phyloP scores from a whole-genome alignment of 2,888 invertebrate species.

The Atrina japonica region DNA sequence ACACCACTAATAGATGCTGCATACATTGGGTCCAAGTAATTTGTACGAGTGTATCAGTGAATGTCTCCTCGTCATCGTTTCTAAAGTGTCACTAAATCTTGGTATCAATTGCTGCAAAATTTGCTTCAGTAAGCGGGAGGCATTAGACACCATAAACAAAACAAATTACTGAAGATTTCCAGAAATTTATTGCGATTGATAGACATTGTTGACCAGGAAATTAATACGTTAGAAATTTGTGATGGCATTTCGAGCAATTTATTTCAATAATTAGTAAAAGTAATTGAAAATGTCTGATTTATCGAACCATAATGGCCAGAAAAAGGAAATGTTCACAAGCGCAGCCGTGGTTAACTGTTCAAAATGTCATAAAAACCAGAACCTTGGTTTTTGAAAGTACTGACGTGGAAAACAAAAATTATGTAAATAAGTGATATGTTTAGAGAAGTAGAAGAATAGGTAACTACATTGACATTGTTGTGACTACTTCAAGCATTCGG shows the following conservation, averaged over 20 bases:
- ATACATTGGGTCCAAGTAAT: slow-evolving; percentile 5
- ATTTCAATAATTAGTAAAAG: slow-evolving; percentile 23
- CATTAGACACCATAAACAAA: slow-evolving; percentile 28
- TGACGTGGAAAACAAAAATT: no score
- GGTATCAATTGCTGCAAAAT: slow-evolving; percentile 24
- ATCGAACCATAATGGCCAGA: slow-evolving; percentile 12
- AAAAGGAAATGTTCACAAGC: background rate
- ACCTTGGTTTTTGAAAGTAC: no score
- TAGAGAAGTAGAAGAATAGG: no score
- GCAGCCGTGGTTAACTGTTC: background rate
- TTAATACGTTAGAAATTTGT: slow-evolving; percentile 23
- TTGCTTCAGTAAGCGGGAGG: slow-evolving; percentile 22
- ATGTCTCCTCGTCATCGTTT: slow-evolving; percentile 6
- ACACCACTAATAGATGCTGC: slow-evolving; percentile 17
- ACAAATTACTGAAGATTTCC: slow-evolving; percentile 20
- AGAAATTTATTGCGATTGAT: slow-evolving; percentile 15
- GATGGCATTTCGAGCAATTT: slow-evolving; percentile 22
- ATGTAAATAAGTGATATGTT: no score
- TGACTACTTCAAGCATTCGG: no score
- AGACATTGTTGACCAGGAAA: slow-evolving; percentile 21
- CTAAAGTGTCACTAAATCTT: slow-evolving; percentile 26
- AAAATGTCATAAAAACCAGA: background rate
- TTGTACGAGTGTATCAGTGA: background rate
- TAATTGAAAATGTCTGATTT: slow-evolving; percentile 27
- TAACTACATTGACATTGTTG: no score